Evolutionary conservation across 2,888 invertebrate species (phyloP).

Genomic region (Meghimatium bilineatum): DNA sequence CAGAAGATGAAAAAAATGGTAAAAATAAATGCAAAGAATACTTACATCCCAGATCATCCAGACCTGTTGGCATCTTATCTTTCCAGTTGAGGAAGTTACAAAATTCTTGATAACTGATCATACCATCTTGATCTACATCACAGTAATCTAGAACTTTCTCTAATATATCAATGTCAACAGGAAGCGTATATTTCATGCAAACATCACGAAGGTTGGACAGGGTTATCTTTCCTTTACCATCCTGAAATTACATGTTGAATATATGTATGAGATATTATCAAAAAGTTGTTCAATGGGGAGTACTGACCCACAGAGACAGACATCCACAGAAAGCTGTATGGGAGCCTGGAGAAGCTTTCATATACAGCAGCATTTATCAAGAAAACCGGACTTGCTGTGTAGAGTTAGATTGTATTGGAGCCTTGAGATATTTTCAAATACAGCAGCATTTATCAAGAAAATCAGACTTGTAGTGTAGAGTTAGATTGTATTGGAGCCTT

Average conservation of each 20-base stretch:
- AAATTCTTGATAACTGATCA: slow-evolving; percentile 75
- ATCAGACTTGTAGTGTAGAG: too few species aligned
- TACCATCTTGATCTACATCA: slow-evolving; percentile 72
- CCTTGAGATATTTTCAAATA: too few species aligned
- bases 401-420: too few species aligned
- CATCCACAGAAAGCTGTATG: too few species aligned
- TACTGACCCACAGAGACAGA: too few species aligned
- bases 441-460: too few species aligned
- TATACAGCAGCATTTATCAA: too few species aligned
- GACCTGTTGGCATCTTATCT: slow-evolving; percentile 73
- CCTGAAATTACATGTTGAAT: slow-evolving; percentile 54
- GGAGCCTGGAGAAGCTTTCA: too few species aligned
- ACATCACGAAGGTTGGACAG: slow-evolving; percentile 69
- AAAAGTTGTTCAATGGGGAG: too few species aligned
- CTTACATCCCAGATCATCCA: slow-evolving; percentile 54
- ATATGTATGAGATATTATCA: too few species aligned
- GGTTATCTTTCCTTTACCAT: slow-evolving; percentile 71
- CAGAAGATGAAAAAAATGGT: neutral
- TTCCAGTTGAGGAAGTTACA: slow-evolving; percentile 77
- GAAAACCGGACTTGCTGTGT: too few species aligned
- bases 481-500: too few species aligned
- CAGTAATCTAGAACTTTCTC: slow-evolving; percentile 74
- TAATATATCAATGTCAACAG: slow-evolving; percentile 72
- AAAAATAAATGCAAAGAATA: neutral
- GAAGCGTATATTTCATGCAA: slow-evolving; percentile 73